phyloP scores from a whole-genome alignment of 2,113 vertebrate species.

The Gallinago jamesoni region DNA sequence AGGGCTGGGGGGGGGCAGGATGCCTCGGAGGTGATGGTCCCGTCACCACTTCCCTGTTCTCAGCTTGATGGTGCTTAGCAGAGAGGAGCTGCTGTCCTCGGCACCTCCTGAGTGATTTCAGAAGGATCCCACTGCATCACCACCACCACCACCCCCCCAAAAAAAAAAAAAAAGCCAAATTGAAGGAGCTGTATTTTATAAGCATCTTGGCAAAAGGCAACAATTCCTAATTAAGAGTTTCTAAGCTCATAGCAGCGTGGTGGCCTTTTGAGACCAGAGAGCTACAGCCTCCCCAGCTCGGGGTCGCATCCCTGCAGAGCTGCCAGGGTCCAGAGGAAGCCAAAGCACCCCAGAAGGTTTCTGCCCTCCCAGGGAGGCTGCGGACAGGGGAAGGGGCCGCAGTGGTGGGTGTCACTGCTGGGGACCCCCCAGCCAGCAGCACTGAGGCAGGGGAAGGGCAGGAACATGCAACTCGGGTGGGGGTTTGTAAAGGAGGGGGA shows the following conservation, averaged over 20 bases:
- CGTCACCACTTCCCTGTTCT: background rate
- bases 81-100: background rate
- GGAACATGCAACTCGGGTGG: background rate
- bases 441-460: background rate
- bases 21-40: accelerated
- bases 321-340: background rate
- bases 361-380: background rate
- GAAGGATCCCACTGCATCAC: background rate
- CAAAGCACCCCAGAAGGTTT: accelerated
- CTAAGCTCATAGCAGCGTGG: background rate
- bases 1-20: background rate
- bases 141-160: background rate
- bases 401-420: background rate
- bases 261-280: background rate
- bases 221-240: background rate
- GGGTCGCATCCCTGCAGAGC: background rate
- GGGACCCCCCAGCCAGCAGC: background rate
- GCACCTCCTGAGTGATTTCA: background rate
- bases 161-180: background rate
- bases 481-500: background rate
- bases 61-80: background rate
- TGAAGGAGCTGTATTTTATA: background rate
- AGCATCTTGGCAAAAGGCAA: background rate
- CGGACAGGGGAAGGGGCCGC: accelerated
- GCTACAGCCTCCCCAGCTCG: background rate